These are phyloP conservation scores for Pempheris klunzingeri DNA, from an alignment of 2,797 vertebrate species.

Conservation along the genomic window DNA sequence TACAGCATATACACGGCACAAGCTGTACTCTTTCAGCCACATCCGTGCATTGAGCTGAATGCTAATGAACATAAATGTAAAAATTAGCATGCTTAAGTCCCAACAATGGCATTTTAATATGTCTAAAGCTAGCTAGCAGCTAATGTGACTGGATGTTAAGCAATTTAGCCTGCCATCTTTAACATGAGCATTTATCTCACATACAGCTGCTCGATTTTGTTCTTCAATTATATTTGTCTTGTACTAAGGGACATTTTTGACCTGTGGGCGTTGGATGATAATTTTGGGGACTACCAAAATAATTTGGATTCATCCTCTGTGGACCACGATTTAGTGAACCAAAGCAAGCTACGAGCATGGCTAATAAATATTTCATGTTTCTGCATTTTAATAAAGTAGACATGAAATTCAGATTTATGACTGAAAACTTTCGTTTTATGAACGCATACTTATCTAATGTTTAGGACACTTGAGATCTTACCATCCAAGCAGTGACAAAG, in stretches of 20 bases:
- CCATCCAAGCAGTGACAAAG: slow-evolving; percentile 99
- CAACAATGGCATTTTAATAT: neutral
- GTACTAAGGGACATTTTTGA: neutral
- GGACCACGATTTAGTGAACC: no score
- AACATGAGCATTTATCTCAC: neutral
- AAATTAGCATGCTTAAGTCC: neutral
- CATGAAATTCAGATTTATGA: neutral
- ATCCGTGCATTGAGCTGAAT: neutral
- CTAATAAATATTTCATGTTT: neutral
- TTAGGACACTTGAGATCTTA: slow-evolving; percentile 79
- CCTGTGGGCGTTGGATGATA: neutral
- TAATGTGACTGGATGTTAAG: neutral
- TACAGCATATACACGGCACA: neutral
- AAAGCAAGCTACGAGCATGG: no score
- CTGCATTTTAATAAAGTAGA: neutral
- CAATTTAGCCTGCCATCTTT: neutral
- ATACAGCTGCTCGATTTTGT: neutral
- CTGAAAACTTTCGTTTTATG: slow-evolving; percentile 7
- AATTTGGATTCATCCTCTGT: neutral
- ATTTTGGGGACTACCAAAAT: neutral
- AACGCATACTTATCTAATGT: slow-evolving; percentile 3
- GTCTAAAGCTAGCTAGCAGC: no score
- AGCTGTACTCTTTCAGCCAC: neutral
- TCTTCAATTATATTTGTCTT: neutral
- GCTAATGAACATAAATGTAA: neutral